Evolutionary conservation across 2,113 vertebrate species (phyloP).

Genomic region (Gymnorhina tibicen): DNA sequence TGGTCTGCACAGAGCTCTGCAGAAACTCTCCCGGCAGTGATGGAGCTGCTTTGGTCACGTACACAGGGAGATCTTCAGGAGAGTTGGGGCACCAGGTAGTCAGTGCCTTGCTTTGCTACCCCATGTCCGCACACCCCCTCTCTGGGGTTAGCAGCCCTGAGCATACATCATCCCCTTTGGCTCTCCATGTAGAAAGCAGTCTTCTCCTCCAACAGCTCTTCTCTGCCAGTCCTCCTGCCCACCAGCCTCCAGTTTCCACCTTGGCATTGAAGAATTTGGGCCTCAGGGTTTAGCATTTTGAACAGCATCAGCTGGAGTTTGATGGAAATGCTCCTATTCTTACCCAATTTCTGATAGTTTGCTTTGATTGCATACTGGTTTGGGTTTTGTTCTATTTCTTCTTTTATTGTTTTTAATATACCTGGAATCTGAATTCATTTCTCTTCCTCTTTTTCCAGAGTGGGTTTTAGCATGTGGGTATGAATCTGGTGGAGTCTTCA

Average conservation of each 20-base stretch:
- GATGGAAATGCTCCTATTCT: not conserved
- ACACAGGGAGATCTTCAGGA: not conserved
- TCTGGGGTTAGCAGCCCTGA: not conserved
- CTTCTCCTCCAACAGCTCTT: not conserved
- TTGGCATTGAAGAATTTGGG: not conserved
- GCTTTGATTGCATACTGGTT: not conserved
- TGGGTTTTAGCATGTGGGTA: not conserved
- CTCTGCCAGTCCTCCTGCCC: not conserved
- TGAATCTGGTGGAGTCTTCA: not conserved
- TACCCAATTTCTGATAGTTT: not conserved
- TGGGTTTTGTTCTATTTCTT: not conserved
- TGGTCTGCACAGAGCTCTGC: not conserved
- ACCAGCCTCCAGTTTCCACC: not conserved
- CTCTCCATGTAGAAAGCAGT: not conserved
- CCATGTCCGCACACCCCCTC: too few species aligned
- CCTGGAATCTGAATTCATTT: not conserved
- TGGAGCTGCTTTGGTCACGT: fast-evolving
- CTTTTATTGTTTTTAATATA: not conserved
- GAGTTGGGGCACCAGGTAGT: not conserved
- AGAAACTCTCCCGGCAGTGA: not conserved
- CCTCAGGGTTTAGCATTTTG: not conserved
- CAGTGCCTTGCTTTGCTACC: not conserved
- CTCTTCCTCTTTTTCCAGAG: not conserved
- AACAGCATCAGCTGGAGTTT: not conserved
- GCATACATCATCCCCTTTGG: fast-evolving